Evolutionary conservation across 2,797 vertebrate genomes (phyloP).

Genomic region (Phoebastria nigripes): DNA sequence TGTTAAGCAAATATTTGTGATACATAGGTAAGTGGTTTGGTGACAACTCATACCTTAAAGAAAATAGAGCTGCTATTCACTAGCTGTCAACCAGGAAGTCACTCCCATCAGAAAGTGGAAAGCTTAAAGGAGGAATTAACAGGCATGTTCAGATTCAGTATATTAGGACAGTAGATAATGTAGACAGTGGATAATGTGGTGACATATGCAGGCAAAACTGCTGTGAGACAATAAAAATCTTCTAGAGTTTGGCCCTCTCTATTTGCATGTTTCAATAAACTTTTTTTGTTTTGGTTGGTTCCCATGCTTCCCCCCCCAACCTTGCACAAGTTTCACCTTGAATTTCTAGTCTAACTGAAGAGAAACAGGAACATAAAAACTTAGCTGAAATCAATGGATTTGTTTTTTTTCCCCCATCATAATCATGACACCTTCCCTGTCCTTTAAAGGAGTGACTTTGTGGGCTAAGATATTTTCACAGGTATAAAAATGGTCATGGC

Average conservation of each 20-base stretch:
- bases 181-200: not conserved
- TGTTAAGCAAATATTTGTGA: not conserved
- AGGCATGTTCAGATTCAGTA: not conserved
- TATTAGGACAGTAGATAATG: not conserved
- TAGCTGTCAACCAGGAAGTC: not conserved
- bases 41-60: not conserved
- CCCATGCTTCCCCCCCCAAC: not conserved
- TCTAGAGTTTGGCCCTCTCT: not conserved
- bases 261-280: not conserved
- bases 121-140: not conserved
- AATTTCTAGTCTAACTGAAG: not conserved
- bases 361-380: not conserved
- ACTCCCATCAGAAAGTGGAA: not conserved
- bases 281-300: not conserved
- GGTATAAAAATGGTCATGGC: not conserved
- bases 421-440: not conserved
- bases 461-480: not conserved
- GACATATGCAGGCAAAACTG: not conserved
- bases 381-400: not conserved
- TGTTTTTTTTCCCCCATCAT: accelerated
- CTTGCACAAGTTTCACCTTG: not conserved
- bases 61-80: not conserved
- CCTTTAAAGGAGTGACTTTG: not conserved
- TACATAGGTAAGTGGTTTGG: not conserved
- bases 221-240: not conserved